phyloP scores from a whole-genome alignment of 2,888 invertebrate species.

The Tachystola acroxantha region DNA sequence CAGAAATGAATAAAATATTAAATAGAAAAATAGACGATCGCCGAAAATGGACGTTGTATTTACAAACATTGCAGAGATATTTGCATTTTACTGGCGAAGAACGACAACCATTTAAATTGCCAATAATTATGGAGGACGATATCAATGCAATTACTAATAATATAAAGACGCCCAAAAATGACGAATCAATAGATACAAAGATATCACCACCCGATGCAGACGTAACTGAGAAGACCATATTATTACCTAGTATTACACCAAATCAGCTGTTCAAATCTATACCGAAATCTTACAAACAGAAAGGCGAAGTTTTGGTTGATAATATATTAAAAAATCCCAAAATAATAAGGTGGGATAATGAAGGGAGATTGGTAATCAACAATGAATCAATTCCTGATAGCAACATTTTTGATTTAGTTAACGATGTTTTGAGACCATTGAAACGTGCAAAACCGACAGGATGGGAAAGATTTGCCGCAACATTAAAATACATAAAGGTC shows the following conservation, averaged over 20 bases:
- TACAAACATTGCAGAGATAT: slow-evolving; percentile 23
- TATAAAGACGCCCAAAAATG: neutral
- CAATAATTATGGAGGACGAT: slow-evolving; percentile 1
- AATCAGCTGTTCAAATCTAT: slow-evolving; percentile 8
- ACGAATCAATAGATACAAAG: neutral
- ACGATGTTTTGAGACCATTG: slow-evolving; percentile 22
- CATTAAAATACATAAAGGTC: slow-evolving; percentile 20
- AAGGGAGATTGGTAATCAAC: slow-evolving; percentile 19
- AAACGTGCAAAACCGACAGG: slow-evolving; percentile 23
- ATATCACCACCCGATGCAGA: neutral
- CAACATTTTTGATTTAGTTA: slow-evolving; percentile 26
- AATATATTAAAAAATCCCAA: slow-evolving; percentile 9
- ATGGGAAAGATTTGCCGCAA: slow-evolving; percentile 21
- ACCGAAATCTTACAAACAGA: slow-evolving; percentile 18
- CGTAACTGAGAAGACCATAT: neutral
- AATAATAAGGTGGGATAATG: slow-evolving; percentile 16
- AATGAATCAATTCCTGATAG: slow-evolving; percentile 17
- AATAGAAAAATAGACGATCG: slow-evolving; percentile 18
- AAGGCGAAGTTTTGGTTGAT: slow-evolving; percentile 17
- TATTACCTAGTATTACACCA: neutral
- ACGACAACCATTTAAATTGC: slow-evolving; percentile 14
- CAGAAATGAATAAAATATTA: slow-evolving; percentile 18
- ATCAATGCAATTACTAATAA: neutral
- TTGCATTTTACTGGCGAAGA: slow-evolving; percentile 17
- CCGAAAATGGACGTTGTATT: slow-evolving; percentile 20